Evolutionary conservation across 2,797 vertebrate genomes (phyloP), one percentile per base, ranked within the genome.

Genomic region (Apogon talboti): DNA sequence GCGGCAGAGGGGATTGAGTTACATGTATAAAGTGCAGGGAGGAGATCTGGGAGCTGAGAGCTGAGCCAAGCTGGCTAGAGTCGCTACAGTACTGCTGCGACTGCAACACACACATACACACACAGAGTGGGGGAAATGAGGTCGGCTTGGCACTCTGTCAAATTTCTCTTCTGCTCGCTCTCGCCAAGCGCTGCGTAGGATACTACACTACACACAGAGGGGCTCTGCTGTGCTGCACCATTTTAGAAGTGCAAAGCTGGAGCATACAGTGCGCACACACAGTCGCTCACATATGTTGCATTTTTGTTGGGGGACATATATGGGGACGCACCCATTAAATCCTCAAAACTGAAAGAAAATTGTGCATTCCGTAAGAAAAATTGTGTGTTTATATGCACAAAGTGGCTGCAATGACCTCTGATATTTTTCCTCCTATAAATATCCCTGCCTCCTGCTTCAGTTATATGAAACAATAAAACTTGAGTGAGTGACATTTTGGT

Each of bases 11-110:
- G 74, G 79, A 83, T 93, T 81, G 56, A 59, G 87, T 93, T 92
- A 90, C 90, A 90, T 78, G 87, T 79, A 87, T 81, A 86, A 89
- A 89, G 83, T 82, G 84, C 79, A 84, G 87, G 87, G 82, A 62
- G 72, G 84, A 87, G 87, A 88, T 89, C 80, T 51, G 66, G 85
- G 78, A 83, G 86, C 74, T 77, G 74, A 24, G 43, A 81, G 78
- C 69, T 76, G 76, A 90, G 85, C 87, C 82, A 77, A 82, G 69
- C 86, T 84, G 81, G 81, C 86, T 74, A 65, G 74, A 58, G 72
- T 76, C 68, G 82, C 84, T 83, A 81, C 79, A 84, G 83, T 76
- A 74, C 60, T 87, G 84, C 88, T 83, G 85, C 16, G 66, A 78
- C 72, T 89, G 82, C 87, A 86, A 74, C 71, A 74, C 76, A 78